phyloP scores from a whole-genome alignment of 2,113 vertebrate genomes.

The Phaethon lepturus region DNA sequence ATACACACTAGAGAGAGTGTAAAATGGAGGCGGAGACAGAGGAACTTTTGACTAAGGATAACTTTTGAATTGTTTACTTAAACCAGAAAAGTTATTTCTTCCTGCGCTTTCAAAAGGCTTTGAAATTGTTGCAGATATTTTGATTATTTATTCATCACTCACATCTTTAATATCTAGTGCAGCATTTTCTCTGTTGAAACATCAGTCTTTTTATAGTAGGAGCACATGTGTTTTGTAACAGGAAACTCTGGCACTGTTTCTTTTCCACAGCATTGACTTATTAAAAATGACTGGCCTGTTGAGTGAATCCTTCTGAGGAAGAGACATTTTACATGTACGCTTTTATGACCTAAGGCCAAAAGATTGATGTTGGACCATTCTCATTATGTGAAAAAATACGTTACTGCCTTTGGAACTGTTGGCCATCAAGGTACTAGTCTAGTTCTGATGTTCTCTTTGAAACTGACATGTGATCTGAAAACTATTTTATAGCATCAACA shows the following conservation, averaged over 20 bases:
- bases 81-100: not conserved
- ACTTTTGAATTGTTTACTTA: not conserved
- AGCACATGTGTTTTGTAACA: slow-evolving; percentile 13
- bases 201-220: not conserved
- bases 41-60: not conserved
- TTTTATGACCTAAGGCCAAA: not conserved
- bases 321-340: not conserved
- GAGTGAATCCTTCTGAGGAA: not conserved
- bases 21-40: not conserved
- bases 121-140: not conserved
- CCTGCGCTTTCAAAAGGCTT: not conserved
- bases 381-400: not conserved
- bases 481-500: not conserved
- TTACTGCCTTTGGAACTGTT: not conserved
- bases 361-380: not conserved
- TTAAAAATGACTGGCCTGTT: slow-evolving; percentile 9
- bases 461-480: not conserved
- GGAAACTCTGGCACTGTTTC: not conserved
- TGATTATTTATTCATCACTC: not conserved
- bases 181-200: not conserved
- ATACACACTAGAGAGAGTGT: not conserved
- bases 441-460: not conserved
- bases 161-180: not conserved
- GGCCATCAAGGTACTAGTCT: not conserved
- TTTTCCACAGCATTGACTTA: slow-evolving; percentile 18